These are phyloP conservation scores for Scaptomyza tumidula DNA, from an alignment of 2,888 invertebrate genomes.

Conservation along the genomic window DNA sequence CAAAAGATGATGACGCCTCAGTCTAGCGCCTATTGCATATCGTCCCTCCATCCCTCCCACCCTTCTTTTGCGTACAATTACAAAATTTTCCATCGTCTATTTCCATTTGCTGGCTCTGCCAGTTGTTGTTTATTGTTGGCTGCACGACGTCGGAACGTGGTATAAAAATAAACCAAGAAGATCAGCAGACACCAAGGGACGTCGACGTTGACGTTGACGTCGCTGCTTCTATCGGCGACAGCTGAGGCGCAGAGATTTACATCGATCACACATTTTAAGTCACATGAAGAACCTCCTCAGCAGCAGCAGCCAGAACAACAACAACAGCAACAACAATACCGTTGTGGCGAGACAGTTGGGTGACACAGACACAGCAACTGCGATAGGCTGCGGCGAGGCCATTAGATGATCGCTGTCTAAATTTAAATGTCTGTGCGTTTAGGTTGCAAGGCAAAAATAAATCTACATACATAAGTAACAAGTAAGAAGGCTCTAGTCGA, in stretches of 20 bases:
- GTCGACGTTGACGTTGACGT: constrained; percentile 7
- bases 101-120: not conserved
- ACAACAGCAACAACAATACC: constrained; percentile 27
- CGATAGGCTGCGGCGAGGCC: constrained; percentile 66
- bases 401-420: constrained; percentile 76
- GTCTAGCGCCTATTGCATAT: constrained; percentile 30
- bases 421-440: constrained; percentile 80
- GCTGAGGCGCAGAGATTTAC: constrained; percentile 73
- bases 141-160: constrained; percentile 44
- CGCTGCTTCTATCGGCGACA: constrained; percentile 49
- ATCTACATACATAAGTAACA: constrained; percentile 71
- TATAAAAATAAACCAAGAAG: constrained; percentile 70
- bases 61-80: constrained; percentile 3
- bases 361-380: constrained; percentile 56
- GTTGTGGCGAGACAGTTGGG: constrained; percentile 73
- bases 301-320: constrained; percentile 30
- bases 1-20: constrained; percentile 37
- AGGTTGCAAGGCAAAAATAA: constrained; percentile 78
- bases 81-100: not conserved
- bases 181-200: constrained; percentile 68
- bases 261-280: constrained; percentile 81
- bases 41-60: not conserved
- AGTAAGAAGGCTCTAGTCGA: not conserved
- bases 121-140: constrained; percentile 22
- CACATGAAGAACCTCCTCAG: constrained; percentile 64